Evolutionary conservation across 1,140 invertebrate genomes (phyloP).

Genomic region (Procambarus virginalis): DNA sequence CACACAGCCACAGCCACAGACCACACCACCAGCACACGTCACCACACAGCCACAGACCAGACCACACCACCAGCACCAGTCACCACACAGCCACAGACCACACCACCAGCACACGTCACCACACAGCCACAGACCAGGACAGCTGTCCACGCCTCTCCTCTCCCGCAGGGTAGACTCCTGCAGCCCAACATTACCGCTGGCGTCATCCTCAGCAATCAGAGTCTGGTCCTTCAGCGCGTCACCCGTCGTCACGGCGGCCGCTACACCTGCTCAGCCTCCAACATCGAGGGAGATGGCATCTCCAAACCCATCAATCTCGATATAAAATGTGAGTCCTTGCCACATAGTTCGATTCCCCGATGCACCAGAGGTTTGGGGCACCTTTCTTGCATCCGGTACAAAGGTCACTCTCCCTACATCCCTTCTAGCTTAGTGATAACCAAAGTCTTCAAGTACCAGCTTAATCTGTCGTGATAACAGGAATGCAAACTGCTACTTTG

Average conservation of each 20-base stretch:
- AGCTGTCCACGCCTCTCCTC: not conserved
- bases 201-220: conserved; percentile 87
- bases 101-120: not conserved
- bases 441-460: too few species aligned
- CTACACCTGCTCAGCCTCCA: conserved; percentile 92
- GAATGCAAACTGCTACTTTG: too few species aligned
- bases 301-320: conserved; percentile 88
- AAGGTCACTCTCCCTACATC: too few species aligned
- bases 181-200: conserved; percentile 72
- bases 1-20: not conserved
- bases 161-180: conserved; percentile 47
- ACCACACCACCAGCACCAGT: not conserved
- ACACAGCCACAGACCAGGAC: not conserved
- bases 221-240: conserved; percentile 86
- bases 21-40: not conserved
- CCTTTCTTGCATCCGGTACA: too few species aligned
- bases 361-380: too few species aligned
- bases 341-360: too few species aligned
- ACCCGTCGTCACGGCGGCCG: conserved; percentile 85
- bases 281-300: conserved; percentile 90
- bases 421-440: too few species aligned
- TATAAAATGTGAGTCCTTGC: conserved; percentile 87
- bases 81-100: not conserved
- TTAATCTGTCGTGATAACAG: too few species aligned
- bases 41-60: not conserved